Evolutionary conservation across 2,888 invertebrate species (phyloP).

Genomic region (Microdon myrmicae): DNA sequence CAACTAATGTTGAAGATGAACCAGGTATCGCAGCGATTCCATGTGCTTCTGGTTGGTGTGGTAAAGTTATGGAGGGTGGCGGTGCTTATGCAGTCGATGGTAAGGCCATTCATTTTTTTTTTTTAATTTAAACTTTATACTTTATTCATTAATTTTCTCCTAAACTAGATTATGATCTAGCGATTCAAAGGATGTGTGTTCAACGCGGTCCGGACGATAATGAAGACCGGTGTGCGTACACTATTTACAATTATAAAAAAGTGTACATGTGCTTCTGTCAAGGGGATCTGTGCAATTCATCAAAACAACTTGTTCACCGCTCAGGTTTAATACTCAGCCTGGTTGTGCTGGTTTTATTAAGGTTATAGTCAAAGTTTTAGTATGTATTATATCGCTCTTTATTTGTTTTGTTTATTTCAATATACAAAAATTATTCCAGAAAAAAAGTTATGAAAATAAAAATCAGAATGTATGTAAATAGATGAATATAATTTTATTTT

Average conservation of each 20-base stretch:
- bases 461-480: too few relatives aligned
- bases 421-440: not conserved
- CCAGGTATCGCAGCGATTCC: conserved; percentile 80
- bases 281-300: conserved; percentile 85
- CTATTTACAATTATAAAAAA: conserved; percentile 81
- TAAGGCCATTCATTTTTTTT: conserved; percentile 60
- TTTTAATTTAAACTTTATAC: not conserved
- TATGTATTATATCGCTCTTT: not conserved
- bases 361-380: not conserved
- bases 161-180: conserved; percentile 80
- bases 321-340: too few relatives aligned
- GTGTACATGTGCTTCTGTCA: conserved; percentile 92
- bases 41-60: conserved; percentile 93
- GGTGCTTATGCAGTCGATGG: conserved; percentile 83
- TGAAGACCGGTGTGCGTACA: conserved; percentile 89
- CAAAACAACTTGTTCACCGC: not conserved
- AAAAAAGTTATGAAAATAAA: not conserved
- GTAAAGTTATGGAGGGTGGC: conserved; percentile 86
- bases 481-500: too few relatives aligned
- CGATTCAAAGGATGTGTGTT: conserved; percentile 87
- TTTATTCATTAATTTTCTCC: not conserved
- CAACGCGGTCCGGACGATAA: conserved; percentile 88
- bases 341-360: not conserved
- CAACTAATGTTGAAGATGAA: conserved; percentile 77
- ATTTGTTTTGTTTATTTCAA: not conserved